phyloP scores from a whole-genome alignment of 1,140 invertebrate genomes.

The Camponotus pennsylvanicus region DNA sequence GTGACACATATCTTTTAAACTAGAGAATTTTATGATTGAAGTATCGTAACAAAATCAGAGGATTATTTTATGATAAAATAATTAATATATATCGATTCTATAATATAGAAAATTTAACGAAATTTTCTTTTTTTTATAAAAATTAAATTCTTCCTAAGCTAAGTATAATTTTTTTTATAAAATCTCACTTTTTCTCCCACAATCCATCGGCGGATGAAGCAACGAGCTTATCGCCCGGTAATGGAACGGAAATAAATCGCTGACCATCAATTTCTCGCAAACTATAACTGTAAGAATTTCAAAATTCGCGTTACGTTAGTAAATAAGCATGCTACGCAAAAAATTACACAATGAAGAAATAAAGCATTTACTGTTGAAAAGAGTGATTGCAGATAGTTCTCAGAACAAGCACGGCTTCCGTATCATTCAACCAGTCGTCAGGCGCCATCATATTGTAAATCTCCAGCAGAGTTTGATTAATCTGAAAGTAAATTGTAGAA shows the following conservation, averaged over 20 bases:
- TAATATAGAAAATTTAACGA: not conserved
- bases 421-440: slow-evolving; percentile 68
- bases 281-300: slow-evolving; percentile 72
- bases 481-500: slow-evolving; percentile 66
- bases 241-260: slow-evolving; percentile 74
- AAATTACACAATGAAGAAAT: not conserved
- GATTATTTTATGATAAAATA: not conserved
- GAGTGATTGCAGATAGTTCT: slow-evolving; percentile 77
- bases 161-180: not conserved
- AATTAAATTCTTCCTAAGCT: not conserved
- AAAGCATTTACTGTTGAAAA: slow-evolving; percentile 77
- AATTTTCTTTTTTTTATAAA: not conserved
- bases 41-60: no score
- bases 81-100: not conserved
- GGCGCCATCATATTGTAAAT: slow-evolving; percentile 71
- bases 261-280: slow-evolving; percentile 77
- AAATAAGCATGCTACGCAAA: not conserved
- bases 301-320: not conserved
- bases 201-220: slow-evolving; percentile 74
- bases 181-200: slow-evolving; percentile 77
- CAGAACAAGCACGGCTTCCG: slow-evolving; percentile 68
- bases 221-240: slow-evolving; percentile 75
- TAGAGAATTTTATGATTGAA: slow-evolving; percentile 52
- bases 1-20: slow-evolving; percentile 77
- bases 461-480: slow-evolving; percentile 77